Conservation (phyloP, 2,113 vertebrate genomes). For the Bagarius yarrelli region DNA sequence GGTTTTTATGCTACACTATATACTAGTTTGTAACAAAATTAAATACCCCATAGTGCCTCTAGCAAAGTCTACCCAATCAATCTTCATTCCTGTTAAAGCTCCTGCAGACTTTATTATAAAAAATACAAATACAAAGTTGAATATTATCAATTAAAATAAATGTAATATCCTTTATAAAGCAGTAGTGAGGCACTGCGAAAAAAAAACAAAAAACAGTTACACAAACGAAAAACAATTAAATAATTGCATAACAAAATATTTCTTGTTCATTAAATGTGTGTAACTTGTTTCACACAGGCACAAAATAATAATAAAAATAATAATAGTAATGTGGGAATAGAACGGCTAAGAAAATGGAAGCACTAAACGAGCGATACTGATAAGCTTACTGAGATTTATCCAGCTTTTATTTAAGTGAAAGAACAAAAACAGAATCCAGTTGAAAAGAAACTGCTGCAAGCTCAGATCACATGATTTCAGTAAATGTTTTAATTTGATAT, state of each 20-base stretch:
- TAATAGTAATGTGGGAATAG: neutral
- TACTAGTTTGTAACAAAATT: too few relatives aligned
- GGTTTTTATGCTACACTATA: too few relatives aligned
- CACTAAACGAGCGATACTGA: slow-evolving; percentile 18
- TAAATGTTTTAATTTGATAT: slow-evolving; percentile 63
- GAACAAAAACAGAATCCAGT: neutral
- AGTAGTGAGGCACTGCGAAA: neutral
- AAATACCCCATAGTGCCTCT: too few relatives aligned
- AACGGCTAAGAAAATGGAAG: neutral
- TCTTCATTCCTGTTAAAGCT: too few relatives aligned
- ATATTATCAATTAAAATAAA: neutral
- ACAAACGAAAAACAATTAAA: slow-evolving; percentile 12
- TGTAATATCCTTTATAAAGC: neutral
- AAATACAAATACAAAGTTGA: neutral
- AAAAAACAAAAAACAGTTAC: slow-evolving; percentile 1
- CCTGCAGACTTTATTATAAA: too few relatives aligned
- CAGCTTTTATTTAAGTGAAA: neutral
- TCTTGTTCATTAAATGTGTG: neutral
- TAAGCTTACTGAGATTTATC: neutral
- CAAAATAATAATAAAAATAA: neutral
- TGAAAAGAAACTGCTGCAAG: slow-evolving; percentile 29
- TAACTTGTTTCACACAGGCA: neutral
- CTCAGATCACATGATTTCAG: slow-evolving; percentile 57
- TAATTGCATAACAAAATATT: slow-evolving; percentile 6
- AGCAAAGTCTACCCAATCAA: too few relatives aligned